Base-by-base conservation (phyloP, 2,888 invertebrate genomes). In the Drosophila niveifrons region DNA sequence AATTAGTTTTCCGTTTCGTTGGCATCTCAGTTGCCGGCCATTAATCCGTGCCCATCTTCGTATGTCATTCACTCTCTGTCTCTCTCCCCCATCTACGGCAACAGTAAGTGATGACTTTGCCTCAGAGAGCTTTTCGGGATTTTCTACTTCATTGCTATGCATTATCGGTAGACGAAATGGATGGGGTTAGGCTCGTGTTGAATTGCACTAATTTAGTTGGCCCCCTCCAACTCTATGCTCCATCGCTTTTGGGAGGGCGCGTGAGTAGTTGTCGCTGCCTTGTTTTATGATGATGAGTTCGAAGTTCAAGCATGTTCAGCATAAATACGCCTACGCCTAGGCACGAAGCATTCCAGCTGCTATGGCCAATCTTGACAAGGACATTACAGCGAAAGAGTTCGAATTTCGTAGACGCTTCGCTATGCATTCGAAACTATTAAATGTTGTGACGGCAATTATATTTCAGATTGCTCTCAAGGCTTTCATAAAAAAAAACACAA, bases 1-100 rank as follows among this genome's bases (percentile, higher is more conserved):
- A 90, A 89, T 88, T 88, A 89, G 87, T 90, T 90, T 82, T 88
- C 75, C 80, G 85, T 82, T 87, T 87, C 80, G 78, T 76, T 86
- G 88, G 83, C 80, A 81, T 87, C 72, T 66, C 78, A 57, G 62
- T 72, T 56, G 74, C 77, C 55, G 61, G 58, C 58, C 77, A 88
- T 88, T 83, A 79, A 83, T 82, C 75, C 52, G 67, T 70, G 65
- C 71, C 78, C 68, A 71, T 69, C 71, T 41, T 44, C 75, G 53
- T 57, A 65, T 69, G 62, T 63, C 58, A 55, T 52, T 64, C 47
- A 15, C 43, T 29, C n/a, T 11, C 29, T 1, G 0, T 31, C 10
- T 23, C 23, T 15, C 23, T 2, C 23, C 44, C 17, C 44, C 43
- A 6, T 18, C 59, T 18, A 50, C 23, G 13, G 39, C 61, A 55